Conservation (phyloP, 2,888 invertebrate genomes). For the Celastrina argiolus region DNA sequence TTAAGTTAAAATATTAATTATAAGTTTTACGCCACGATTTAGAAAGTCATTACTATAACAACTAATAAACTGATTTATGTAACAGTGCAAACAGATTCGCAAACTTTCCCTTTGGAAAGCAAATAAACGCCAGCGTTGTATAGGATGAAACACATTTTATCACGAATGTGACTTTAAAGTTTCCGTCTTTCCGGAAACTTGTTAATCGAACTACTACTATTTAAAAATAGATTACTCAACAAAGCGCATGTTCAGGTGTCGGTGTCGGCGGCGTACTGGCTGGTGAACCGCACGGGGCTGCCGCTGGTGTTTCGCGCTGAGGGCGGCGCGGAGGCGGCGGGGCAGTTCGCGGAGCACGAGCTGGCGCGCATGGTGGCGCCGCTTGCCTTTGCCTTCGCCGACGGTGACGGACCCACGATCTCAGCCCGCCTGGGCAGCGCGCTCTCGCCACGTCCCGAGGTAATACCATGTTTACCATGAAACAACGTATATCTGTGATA, state of each 20-base stretch:
- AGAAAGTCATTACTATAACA: too few relatives aligned
- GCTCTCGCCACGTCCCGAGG: conserved; percentile 69
- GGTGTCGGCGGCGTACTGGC: conserved; percentile 93
- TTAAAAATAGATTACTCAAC: background rate
- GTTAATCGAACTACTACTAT: background rate
- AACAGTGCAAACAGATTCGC: too few relatives aligned
- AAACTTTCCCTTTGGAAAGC: too few relatives aligned
- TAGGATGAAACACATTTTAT: too few relatives aligned
- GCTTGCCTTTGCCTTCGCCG: conserved; percentile 94
- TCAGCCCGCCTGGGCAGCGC: conserved; percentile 86
- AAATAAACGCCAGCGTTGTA: too few relatives aligned
- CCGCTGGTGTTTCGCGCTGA: conserved; percentile 97
- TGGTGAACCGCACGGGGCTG: conserved; percentile 96
- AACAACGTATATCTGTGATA: too few relatives aligned
- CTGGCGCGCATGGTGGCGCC: conserved; percentile 94
- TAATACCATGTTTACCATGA: conserved; percentile 26
- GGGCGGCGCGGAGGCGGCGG: conserved; percentile 87
- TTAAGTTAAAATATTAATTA: too few relatives aligned
- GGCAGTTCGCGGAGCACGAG: conserved; percentile 97
- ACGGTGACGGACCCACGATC: conserved; percentile 89
- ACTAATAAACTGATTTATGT: too few relatives aligned
- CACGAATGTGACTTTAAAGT: too few relatives aligned
- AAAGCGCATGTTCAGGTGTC: conserved; percentile 72
- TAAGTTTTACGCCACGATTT: too few relatives aligned
- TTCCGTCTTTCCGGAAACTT: too few relatives aligned